Evolutionary conservation across 53 echinoderm and acorn worm species (phyloP), one percentile per base, ranked within the genome.

Genomic region (Arbacia lixula): DNA sequence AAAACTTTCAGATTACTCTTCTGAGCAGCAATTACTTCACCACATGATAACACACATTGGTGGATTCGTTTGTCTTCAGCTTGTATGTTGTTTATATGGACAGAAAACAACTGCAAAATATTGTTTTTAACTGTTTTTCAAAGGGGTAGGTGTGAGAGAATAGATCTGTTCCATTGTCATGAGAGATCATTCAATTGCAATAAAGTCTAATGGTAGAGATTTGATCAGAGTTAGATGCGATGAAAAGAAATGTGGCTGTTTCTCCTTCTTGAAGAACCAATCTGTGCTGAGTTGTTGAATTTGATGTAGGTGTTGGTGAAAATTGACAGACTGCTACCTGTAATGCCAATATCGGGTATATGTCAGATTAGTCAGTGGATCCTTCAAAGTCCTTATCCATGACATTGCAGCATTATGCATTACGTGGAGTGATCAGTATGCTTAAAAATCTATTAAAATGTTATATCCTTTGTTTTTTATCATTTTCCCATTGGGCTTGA

Each of bases 31-130:
- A 21, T 31, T 3, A 30, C 34, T 29, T 42, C 30, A 34, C 46
- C 46, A n/a, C 74, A 52, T n/a, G 30, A 51, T 5, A 74, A 74
- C 19, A 2, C 21, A 53, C 74, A 74, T 34, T 74, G 51, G 46
- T 74, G 52, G n/a, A 4, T 50, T 14, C 74, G 51, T 34, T 31
- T 74, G 53, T 74, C 74, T 31, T 5, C 26, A 20, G 52, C 12
- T 51, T 35, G 74, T 42, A 29, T 50, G 33, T 34, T 53, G 9
- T 19, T 74, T 16, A 74, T 53, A 34, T 33, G 10, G 5, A 74
- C 19, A 0, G 34, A 52, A n/a, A n/a, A n/a, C n/a, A 33, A 74
- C 74, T 19, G 33, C 53, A 1, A 74, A 35, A 53, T 16, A 52
- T 35, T 24, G 69, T 42, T 69, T 43, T 69, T 2, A 69, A 21